Evolutionary conservation across 1,140 invertebrate genomes (phyloP), one percentile per base, ranked within the genome.

Genomic region (Drosophila ananassae): DNA sequence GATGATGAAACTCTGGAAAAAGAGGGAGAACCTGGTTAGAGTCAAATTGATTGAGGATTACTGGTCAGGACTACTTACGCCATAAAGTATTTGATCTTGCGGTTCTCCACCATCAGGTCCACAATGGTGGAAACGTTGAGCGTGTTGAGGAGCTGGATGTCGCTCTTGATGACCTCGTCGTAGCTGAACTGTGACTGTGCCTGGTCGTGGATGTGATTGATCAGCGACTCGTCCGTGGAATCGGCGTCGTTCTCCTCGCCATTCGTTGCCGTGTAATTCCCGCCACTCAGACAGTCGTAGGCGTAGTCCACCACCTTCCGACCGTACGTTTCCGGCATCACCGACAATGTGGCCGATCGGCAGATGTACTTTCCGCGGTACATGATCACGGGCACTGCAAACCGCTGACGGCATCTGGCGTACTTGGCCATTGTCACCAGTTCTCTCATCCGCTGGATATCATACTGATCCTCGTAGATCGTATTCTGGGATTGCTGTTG

Each of bases 71-170:
- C 7, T 5, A 92, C 95, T 95, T 93, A 97, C 96, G 96, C 95
- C 90, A 97, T 92, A 56, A 95, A 95, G 93, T 95, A 97, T 92
- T 97, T 97, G 10, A 96, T 95, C 93, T 97, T 97, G 76, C 97
- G 96, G 89, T 97, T 97, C 91, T 97, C 96, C 2, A 97, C 96
- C 96, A 97, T 97, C 37, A 97, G 94, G 91, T 97, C 96, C 71
- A 96, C 94, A 63, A 97, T 97, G 44, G 95, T 95, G 57, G 94
- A 94, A 25, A 97, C 95, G 76, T 95, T 95, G 24, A 97, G 93
- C 2, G 93, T 93, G 90, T 96, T 96, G 3, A 97, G 91, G 32
- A 97, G 91, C 52, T 94, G 94, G 44, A 97, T 96, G 83, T 97
- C 96, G 74, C 95, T 94, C 79, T 94, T 94, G 60, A 96, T 92